These are phyloP conservation scores for Crambe crambe DNA, from an alignment of 37 sponge, comb jelly and placozoan genomes.

Conservation along the genomic window DNA sequence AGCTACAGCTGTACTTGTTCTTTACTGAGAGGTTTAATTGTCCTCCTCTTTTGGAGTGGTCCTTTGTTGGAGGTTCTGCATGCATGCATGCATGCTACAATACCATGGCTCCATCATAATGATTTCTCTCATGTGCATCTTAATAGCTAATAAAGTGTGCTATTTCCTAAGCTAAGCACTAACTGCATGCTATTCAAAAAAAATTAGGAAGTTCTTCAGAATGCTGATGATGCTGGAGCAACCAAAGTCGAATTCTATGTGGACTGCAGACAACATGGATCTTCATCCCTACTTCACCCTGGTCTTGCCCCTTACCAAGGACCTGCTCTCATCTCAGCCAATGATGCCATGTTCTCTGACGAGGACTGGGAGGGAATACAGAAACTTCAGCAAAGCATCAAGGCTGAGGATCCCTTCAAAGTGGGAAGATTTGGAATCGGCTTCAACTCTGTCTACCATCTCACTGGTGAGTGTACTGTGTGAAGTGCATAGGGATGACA, in stretches of 20 bases:
- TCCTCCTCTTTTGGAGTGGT: no score
- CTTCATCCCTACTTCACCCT: not conserved
- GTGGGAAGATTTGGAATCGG: constrained; percentile 80
- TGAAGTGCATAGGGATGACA: no score
- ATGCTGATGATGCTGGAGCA: constrained; percentile 84
- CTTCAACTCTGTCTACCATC: constrained; percentile 79
- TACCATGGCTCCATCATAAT: no score
- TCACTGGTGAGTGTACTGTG: no score
- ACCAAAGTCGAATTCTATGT: constrained; percentile 51
- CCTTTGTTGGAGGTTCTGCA: no score
- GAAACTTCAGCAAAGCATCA: constrained; percentile 56
- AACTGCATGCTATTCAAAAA: no score
- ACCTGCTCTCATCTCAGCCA: constrained; percentile 64
- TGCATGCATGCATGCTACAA: no score
- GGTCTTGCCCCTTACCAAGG: constrained; percentile 47
- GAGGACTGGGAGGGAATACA: constrained; percentile 74
- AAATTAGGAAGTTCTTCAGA: constrained; percentile 75
- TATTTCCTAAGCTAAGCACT: no score
- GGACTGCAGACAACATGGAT: constrained; percentile 50
- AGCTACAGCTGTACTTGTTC: no score
- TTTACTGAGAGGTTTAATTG: no score
- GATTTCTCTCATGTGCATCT: no score
- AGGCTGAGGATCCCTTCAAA: constrained; percentile 75
- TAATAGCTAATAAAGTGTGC: no score
- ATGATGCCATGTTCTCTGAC: constrained; percentile 61